Conservation (phyloP, 2,113 vertebrate species). For the Chaetura pelagica region DNA sequence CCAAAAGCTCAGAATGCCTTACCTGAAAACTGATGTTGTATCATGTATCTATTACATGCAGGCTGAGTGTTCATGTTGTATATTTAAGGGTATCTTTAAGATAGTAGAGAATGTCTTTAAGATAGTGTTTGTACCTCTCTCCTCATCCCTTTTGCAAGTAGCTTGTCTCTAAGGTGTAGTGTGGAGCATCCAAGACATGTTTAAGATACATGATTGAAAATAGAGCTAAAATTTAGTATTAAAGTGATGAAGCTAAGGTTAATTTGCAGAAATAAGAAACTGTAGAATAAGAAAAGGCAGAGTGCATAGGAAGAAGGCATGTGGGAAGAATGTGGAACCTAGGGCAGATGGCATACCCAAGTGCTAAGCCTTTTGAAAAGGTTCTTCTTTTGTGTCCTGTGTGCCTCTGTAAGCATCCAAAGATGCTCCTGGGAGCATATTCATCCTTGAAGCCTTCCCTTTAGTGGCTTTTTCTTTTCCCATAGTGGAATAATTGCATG, state of each 20-base stretch:
- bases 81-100: background rate
- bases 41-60: background rate
- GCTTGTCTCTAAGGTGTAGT: background rate
- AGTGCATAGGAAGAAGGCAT: background rate
- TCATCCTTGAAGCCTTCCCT: background rate
- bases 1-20: background rate
- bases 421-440: background rate
- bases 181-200: accelerated
- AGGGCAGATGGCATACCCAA: background rate
- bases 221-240: background rate
- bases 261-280: background rate
- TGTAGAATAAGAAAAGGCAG: background rate
- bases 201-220: background rate
- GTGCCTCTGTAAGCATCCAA: background rate
- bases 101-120: background rate
- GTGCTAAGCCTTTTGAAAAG: background rate
- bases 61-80: background rate
- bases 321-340: background rate
- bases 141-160: background rate
- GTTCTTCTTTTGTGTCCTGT: background rate
- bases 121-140: background rate
- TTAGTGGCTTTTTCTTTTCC: background rate
- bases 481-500: background rate
- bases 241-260: background rate
- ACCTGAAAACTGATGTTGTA: background rate